phyloP scores from a whole-genome alignment of 1,140 invertebrate genomes.

The Sesamia nonagrioides region DNA sequence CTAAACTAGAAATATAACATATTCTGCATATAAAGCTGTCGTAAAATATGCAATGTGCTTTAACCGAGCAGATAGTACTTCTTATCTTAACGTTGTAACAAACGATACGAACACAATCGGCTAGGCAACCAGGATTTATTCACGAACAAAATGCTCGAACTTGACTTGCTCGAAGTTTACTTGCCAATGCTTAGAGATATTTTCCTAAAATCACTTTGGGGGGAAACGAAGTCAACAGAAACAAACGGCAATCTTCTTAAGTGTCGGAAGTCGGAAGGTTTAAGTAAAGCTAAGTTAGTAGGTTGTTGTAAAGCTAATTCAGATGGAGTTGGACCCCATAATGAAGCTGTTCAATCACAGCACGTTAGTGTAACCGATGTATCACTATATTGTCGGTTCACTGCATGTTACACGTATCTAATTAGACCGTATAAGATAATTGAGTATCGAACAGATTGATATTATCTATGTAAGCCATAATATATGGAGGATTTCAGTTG shows the following conservation, averaged over 20 bases:
- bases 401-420: slow-evolving; percentile 29
- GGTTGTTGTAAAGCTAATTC: slow-evolving; percentile 51
- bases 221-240: slow-evolving; percentile 30
- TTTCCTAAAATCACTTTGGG: slow-evolving; percentile 44
- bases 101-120: slow-evolving; percentile 26
- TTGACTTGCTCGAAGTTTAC: slow-evolving; percentile 22
- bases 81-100: slow-evolving; percentile 32
- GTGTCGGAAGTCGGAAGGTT: slow-evolving; percentile 23
- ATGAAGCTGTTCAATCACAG: slow-evolving; percentile 19
- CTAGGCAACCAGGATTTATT: slow-evolving; percentile 15
- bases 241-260: slow-evolving; percentile 27
- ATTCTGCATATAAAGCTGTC: slow-evolving; percentile 7
- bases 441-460: slow-evolving; percentile 11
- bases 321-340: not conserved
- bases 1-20: not conserved
- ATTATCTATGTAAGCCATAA: not conserved
- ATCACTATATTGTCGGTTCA: not conserved
- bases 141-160: slow-evolving; percentile 16
- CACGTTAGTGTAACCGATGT: slow-evolving; percentile 16
- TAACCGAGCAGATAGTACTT: slow-evolving; percentile 1
- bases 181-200: slow-evolving; percentile 24
- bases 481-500: not conserved
- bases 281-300: too few species aligned
- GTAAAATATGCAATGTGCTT: slow-evolving; percentile 23
- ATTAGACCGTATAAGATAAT: slow-evolving; percentile 27